Base-by-base conservation (phyloP, 2,113 vertebrate genomes). In the Nettapus auritus region DNA sequence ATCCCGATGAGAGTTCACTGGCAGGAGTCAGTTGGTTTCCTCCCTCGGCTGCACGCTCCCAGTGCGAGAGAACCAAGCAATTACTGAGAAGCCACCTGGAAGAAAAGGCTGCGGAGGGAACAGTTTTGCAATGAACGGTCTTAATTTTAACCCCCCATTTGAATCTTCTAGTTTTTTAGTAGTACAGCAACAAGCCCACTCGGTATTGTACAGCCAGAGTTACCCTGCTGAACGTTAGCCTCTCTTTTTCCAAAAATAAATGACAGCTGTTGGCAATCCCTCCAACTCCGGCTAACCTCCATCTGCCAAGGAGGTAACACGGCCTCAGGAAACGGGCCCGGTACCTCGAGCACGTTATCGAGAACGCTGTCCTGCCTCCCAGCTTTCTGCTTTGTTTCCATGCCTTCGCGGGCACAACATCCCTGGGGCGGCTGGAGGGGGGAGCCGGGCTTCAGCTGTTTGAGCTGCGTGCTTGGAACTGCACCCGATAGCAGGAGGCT, bases 251-350 rank as follows among this genome's bases (percentile, higher is more conserved):
- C 76, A 42, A 88, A 52, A 79, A 22, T 13, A 85, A 90, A 33
- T 40, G 69, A 88, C 87, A 90, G 82, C 64, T 88, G 75, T 12
- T 94, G 90, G 80, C 93, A 95, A 53, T 6, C 9, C 63, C 55
- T 48, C 22, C 50, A 90, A 8, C 46, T 89, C 55, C 75, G 78
- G 79, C 82, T 94, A 94, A 91, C 69, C 82, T 29, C 34, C 66
- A 92, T 67, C 93, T 90, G 95, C 89, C 85, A 67, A 7, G 0
- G 2, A 89, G 67, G 78, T 81, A 82, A 70, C 13, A 6, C 2
- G 12, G 67, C 67, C 76, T 71, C 63, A 82, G 88, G 70, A 93
- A 93, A 82, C 0, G 0, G 62, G 25, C 46, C 31, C 20, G 17
- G 38, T 66, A 86, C 63, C 90, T 67, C 1, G 0, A 13, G 19